Conservation (phyloP, 1,140 invertebrate genomes). For the Sinella curviseta region DNA sequence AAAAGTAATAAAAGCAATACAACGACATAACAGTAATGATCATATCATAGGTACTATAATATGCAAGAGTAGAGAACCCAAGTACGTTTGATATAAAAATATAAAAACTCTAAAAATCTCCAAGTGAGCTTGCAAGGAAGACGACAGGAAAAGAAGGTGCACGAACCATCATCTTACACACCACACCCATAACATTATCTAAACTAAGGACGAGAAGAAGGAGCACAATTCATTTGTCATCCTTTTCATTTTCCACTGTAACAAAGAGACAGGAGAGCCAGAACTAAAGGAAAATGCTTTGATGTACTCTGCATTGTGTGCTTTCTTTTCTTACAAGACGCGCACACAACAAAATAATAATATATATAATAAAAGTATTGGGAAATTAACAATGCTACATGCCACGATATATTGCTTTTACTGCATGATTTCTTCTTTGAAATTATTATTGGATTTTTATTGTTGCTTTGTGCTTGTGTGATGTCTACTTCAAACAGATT, state of each 20-base stretch:
- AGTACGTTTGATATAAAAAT: background rate
- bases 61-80: no score
- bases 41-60: no score
- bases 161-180: background rate
- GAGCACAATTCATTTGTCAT: slow-evolving; percentile 1
- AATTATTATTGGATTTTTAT: slow-evolving; percentile 14
- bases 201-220: no score
- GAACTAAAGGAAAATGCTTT: background rate
- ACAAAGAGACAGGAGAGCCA: no score
- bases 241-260: no score
- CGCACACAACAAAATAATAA: background rate
- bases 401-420: background rate
- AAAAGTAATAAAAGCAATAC: background rate
- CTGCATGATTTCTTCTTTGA: slow-evolving; percentile 7
- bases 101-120: background rate
- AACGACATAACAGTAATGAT: no score
- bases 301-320: background rate
- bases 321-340: background rate
- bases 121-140: background rate
- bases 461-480: background rate
- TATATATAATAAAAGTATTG: background rate
- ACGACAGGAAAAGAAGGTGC: background rate
- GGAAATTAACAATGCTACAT: background rate
- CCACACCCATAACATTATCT: slow-evolving; percentile 2
- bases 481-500: slow-evolving; percentile 3